A percentile compares a stretch with the other conserved stretches of the same genome.
phyloP scores from a whole-genome alignment of 2,113 vertebrate species.

The Zosterops hypoxanthus region DNA sequence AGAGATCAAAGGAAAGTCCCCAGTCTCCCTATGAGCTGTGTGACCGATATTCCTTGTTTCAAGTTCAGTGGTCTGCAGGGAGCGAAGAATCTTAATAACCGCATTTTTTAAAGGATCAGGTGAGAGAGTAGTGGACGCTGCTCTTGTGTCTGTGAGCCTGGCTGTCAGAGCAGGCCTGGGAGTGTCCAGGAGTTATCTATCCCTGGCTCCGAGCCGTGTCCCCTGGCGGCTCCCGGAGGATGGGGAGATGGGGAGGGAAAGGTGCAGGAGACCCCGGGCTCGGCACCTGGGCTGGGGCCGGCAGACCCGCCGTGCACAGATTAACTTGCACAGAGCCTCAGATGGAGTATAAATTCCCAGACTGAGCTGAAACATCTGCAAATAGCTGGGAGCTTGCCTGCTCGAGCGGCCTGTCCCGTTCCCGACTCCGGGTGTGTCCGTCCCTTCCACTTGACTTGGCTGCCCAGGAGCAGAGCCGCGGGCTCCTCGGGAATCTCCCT shows the following conservation, averaged over 20 bases:
- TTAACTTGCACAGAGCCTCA: neutral
- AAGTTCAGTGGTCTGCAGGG: neutral
- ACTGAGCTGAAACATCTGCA: neutral
- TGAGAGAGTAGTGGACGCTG: neutral
- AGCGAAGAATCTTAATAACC: neutral
- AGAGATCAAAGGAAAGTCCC: rapidly evolving
- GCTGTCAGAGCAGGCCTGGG: neutral
- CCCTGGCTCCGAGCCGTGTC: neutral
- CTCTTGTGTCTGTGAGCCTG: neutral
- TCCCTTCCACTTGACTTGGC: rapidly evolving
- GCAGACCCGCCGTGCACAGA: neutral
- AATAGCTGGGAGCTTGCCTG: neutral
- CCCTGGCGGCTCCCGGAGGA: no score
- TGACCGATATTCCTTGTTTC: neutral
- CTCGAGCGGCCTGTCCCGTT: neutral
- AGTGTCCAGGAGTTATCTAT: neutral
- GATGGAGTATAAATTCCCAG: neutral
- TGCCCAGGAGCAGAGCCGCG: rapidly evolving
- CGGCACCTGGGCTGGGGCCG: neutral
- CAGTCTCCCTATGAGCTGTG: neutral
- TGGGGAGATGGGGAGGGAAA: neutral
- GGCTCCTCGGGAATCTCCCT: neutral
- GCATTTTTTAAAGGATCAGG: neutral
- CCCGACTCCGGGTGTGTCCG: neutral
- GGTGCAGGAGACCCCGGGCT: neutral